Percentiles rank a stretch among this genome's conserved stretches.
These are phyloP conservation scores for Oreochromis niloticus DNA, from an alignment of 2,113 vertebrate species.

Conservation along the genomic window DNA sequence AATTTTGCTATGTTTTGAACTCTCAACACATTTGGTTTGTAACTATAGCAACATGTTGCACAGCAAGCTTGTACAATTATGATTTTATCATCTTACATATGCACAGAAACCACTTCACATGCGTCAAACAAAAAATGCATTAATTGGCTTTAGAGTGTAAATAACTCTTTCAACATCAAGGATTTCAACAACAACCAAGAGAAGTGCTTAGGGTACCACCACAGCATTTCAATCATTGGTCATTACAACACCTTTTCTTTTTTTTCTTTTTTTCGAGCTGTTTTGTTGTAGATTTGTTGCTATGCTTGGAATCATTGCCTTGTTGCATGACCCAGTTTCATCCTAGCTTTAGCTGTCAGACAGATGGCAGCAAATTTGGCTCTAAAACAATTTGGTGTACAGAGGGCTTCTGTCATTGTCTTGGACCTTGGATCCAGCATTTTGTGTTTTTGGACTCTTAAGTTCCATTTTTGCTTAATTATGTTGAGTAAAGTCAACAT, in stretches of 20 bases:
- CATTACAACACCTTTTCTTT: not conserved
- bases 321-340: not conserved
- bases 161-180: not conserved
- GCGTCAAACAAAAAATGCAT: not conserved
- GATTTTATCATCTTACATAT: not conserved
- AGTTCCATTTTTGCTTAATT: not conserved
- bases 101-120: not conserved
- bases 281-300: not conserved
- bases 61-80: not conserved
- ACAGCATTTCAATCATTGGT: not conserved
- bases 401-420: not conserved
- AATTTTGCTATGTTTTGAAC: not conserved
- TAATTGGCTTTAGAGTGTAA: not conserved
- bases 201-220: not conserved
- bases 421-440: not conserved
- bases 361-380: not conserved
- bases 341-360: not conserved
- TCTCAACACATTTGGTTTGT: not conserved
- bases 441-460: not conserved
- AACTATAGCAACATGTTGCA: not conserved
- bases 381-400: not conserved
- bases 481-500: not conserved
- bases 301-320: not conserved
- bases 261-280: fast-evolving
- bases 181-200: not conserved